Evolutionary conservation across 1,140 invertebrate genomes (phyloP), one percentile per base, ranked within the genome.

Genomic region (Sminthurides bifidus): DNA sequence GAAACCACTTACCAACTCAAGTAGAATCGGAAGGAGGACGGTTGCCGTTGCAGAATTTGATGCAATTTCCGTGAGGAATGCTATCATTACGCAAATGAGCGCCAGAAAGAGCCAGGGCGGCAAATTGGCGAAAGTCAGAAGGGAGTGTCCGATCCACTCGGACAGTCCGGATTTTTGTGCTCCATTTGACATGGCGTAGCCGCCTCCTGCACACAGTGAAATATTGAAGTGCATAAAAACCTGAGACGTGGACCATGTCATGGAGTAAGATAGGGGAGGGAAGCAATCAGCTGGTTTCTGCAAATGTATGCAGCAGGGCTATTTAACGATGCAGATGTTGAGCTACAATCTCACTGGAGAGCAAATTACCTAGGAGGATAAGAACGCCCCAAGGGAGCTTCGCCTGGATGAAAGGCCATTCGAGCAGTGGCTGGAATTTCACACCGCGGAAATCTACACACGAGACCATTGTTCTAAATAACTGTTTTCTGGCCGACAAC

Each of bases 131-230:
- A 76, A 70, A 72, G 57, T 54, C 2, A 60, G 52, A 26, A 67
- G 69, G 3, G 80, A 77, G 0, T 76, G 65, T 0, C 85, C 87
- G 46, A 91, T 76, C 70, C 82, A 75, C 2, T 70, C 67, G 0
- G 86, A 88, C 60, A 92, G 77, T 1, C 82, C 83, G 0, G 85
- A 87, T 14, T 72, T 74, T 64, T 85, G 81, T 60, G 83, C 84
- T 43, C 82, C 89, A 43, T 84, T 78, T 0, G 91, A 88, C 27
- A 94, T 74, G 0, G 90, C 87, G 69, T 92, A 92, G 1, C 90
- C 90, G 35, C 87, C 87, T 30, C 87, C 81, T 67, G 37, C 1
- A 46, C 35, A 40, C 17, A 52, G 19, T n/a, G n/a, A n/a, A n/a
- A n/a, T n/a, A n/a, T n/a, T n/a, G n/a, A n/a, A n/a, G n/a, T n/a